Evolutionary conservation across 2,113 vertebrate species (phyloP).

Genomic region (Thunnus thynnus): DNA sequence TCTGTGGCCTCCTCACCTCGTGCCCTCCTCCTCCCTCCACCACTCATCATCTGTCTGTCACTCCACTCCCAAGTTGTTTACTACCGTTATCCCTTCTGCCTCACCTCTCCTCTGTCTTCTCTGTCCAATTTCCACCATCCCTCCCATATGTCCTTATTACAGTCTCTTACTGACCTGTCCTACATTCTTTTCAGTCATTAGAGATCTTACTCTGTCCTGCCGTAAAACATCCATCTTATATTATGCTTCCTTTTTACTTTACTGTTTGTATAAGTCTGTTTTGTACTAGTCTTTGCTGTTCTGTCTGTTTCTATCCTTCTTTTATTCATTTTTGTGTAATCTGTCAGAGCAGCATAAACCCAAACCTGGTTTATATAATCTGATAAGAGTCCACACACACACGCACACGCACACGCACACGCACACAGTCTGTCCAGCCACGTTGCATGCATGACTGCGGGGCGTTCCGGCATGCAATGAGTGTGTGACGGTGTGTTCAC

Average conservation of each 20-base stretch:
- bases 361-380: slow-evolving; percentile 73
- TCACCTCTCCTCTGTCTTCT: slow-evolving; percentile 14
- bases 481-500: slow-evolving; percentile 27
- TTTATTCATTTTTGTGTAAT: slow-evolving; percentile 55
- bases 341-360: slow-evolving; percentile 58
- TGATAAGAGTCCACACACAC: slow-evolving; percentile 50
- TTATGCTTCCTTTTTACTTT: slow-evolving; percentile 3
- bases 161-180: slow-evolving; percentile 1
- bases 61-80: slow-evolving; percentile 23
- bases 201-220: neutral
- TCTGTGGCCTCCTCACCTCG: slow-evolving; percentile 7
- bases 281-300: neutral
- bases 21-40: neutral
- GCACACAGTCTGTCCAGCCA: slow-evolving; percentile 38
- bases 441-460: slow-evolving; percentile 59
- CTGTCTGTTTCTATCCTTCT: slow-evolving; percentile 2
- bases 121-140: neutral
- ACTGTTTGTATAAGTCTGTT: neutral
- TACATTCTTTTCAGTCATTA: neutral
- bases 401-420: slow-evolving; percentile 20
- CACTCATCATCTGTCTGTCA: slow-evolving; percentile 13
- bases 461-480: slow-evolving; percentile 35
- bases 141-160: slow-evolving; percentile 21
- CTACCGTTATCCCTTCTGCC: slow-evolving; percentile 14
- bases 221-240: neutral